Conservation (phyloP, 1,140 invertebrate genomes). For the Babylonia areolata region DNA sequence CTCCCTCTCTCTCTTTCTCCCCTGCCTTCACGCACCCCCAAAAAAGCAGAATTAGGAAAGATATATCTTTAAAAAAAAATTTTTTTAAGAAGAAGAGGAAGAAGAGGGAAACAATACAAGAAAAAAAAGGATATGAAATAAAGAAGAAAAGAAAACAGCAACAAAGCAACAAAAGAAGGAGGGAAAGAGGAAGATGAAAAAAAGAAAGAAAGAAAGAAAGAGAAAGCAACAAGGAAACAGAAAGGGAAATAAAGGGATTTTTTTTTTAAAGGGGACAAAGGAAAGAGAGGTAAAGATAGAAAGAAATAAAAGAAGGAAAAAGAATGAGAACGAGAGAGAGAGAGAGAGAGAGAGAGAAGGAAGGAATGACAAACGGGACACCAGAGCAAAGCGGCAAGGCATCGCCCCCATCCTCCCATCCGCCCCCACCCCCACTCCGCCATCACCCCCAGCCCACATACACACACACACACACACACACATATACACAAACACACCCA, state of each 20-base stretch:
- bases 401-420: no score
- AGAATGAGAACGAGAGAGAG: neutral
- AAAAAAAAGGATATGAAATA: neutral
- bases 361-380: neutral
- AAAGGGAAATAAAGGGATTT: neutral
- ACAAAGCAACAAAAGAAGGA: neutral
- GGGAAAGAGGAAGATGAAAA: neutral
- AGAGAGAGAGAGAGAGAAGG: neutral
- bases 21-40: no score
- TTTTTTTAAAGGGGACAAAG: neutral
- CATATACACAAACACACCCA: no score
- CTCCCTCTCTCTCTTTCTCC: no score
- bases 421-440: no score
- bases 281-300: neutral
- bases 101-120: no score
- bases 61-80: no score
- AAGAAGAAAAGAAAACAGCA: neutral
- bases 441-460: no score
- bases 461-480: no score
- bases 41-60: no score
- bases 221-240: neutral
- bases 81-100: no score
- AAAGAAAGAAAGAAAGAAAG: neutral
- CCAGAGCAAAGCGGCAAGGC: neutral
- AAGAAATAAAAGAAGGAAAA: neutral